Percentiles rank a stretch among this genome's conserved stretches.
Conservation (phyloP, 2,113 vertebrate species). For the Nibea coibor region DNA sequence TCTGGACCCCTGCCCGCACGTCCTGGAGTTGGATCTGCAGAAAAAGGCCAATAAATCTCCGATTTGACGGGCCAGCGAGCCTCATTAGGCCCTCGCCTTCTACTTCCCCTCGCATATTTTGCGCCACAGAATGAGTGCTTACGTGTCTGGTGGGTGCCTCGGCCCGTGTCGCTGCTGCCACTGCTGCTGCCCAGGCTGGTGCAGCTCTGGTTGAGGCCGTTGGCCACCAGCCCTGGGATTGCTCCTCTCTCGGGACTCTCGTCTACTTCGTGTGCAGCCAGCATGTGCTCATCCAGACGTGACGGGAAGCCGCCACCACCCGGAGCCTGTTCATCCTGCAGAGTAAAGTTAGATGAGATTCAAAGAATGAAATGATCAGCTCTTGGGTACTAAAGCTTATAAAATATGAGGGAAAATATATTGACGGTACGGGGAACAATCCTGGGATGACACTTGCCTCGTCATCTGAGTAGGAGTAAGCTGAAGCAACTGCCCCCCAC, state of each 20-base stretch:
- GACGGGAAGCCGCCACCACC: conserved; percentile 87
- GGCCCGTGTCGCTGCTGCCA: conserved; percentile 90
- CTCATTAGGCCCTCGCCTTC: no score
- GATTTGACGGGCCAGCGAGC: neutral
- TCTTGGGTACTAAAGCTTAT: neutral
- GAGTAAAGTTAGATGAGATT: neutral
- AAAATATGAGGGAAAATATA: neutral
- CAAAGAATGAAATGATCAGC: neutral
- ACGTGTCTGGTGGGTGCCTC: conserved; percentile 77
- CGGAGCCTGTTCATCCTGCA: conserved; percentile 87
- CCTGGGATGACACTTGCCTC: conserved; percentile 82
- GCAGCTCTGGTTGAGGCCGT: conserved; percentile 91
- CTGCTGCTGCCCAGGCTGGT: conserved; percentile 95
- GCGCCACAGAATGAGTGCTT: neutral
- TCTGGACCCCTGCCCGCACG: conserved; percentile 85
- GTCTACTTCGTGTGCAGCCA: conserved; percentile 74
- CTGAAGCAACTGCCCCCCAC: conserved; percentile 93
- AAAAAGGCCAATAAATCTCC: neutral
- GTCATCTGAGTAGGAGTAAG: conserved; percentile 93
- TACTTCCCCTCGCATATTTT: neutral
- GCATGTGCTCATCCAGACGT: conserved; percentile 87
- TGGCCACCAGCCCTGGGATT: conserved; percentile 83
- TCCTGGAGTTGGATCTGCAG: conserved; percentile 79
- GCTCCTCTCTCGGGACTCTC: conserved; percentile 79
- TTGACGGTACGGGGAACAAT: neutral